A percentile compares a stretch with the other conserved stretches of the same genome.
Evolutionary conservation across 2,113 vertebrate genomes (phyloP).

Genomic region (Cinclus mexicanus): DNA sequence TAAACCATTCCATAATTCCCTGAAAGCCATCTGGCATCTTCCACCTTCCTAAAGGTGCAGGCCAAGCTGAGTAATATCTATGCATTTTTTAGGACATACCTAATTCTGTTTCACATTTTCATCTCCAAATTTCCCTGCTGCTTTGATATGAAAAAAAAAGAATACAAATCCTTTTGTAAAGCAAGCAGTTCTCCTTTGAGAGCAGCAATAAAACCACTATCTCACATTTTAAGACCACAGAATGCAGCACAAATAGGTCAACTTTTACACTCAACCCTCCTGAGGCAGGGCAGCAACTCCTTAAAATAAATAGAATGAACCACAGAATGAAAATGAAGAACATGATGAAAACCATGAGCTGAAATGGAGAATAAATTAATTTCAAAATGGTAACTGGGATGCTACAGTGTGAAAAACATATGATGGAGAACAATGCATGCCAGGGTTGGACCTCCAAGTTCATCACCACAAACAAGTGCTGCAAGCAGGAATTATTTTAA

Average conservation of each 20-base stretch:
- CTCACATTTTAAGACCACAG: background rate
- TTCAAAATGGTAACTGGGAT: background rate
- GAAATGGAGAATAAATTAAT: background rate
- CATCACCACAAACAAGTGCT: background rate
- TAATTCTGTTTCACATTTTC: background rate
- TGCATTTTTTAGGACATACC: background rate
- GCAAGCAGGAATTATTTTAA: background rate
- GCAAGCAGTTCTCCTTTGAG: constrained; percentile 9
- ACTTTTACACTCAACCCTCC: background rate
- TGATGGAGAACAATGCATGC: background rate
- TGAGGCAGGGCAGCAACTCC: background rate
- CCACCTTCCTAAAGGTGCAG: background rate
- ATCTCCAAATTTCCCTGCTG: background rate
- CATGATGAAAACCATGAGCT: background rate
- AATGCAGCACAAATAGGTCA: background rate
- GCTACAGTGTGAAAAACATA: background rate
- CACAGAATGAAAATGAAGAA: constrained; percentile 5
- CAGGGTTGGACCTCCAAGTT: background rate
- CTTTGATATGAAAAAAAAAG: background rate
- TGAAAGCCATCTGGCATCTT: background rate
- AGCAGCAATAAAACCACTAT: constrained; percentile 5
- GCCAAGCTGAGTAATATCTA: background rate
- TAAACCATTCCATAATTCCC: background rate
- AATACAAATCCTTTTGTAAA: background rate
- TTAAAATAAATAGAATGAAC: constrained; percentile 1